Evolutionary conservation across 2,797 vertebrate genomes (phyloP), one percentile per base, ranked within the genome.

Genomic region (Squalus acanthias): DNA sequence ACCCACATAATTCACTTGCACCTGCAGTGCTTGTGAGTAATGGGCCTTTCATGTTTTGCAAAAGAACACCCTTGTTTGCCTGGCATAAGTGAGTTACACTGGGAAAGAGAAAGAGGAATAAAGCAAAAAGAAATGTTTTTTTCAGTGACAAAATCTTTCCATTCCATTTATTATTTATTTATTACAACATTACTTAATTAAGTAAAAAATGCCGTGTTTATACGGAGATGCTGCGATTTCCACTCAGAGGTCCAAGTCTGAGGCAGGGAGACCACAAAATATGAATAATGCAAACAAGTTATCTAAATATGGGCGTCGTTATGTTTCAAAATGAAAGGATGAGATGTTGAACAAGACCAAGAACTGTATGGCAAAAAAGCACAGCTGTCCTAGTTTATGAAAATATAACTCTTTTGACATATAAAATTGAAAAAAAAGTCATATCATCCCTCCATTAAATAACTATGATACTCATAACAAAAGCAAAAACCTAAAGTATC

Each of bases 61-160:
- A 65, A 91, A 95, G 93, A 70, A 53, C 93, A 95, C 22, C 67
- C 93, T 95, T 72, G 67, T 74, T 95, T 95, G 94, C 69, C 70
- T 46, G 53, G 13, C 69, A 29, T 17, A 29, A 74, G 69, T 33
- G 50, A 95, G 29, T 95, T 95, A 72, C 50, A n/a, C 15, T 57
- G 50, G 29, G 70, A 69, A 69, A 53, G 13, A 72, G 26, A 60
- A 72, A 60, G 70, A 76, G 70, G 33, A 60, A 57, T 5, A 72
- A 70, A 8, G 50, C 50, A 76, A 95, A 76, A 95, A 17, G 26
- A 60, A 91, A 92, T n/a, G n/a, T 93, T 93, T 67, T 63, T 63
- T 15, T 67, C 63, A 93, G 39, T 93, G 63, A 69, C n/a, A 60
- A 53, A 60, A 24, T 46, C n/a, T 93, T 69, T 67, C n/a, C n/a